Percentiles rank a stretch among this genome's conserved stretches.
phyloP scores from a whole-genome alignment of 1,140 invertebrate genomes.

The Drosophila jambulina region DNA sequence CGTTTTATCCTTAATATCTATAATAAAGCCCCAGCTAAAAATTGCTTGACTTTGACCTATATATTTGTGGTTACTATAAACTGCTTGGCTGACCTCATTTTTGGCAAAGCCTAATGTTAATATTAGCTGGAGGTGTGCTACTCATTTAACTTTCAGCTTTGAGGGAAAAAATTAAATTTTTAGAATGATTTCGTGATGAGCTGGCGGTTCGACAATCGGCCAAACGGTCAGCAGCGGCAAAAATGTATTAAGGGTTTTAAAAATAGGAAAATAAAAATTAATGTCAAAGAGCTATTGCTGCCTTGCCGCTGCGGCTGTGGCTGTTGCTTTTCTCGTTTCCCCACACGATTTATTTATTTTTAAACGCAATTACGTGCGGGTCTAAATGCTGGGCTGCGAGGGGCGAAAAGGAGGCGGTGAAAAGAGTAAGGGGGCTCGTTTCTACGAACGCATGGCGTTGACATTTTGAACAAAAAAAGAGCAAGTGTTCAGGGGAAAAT shows the following conservation, averaged over 20 bases:
- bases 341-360: conserved; percentile 72
- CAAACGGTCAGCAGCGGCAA: conserved; percentile 32
- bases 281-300: conserved; percentile 62
- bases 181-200: conserved; percentile 28
- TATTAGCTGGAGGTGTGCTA: neutral
- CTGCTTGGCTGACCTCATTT: conserved; percentile 20
- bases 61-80: neutral
- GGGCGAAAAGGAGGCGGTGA: neutral
- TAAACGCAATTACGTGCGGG: conserved; percentile 74
- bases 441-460: conserved; percentile 43
- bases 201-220: conserved; percentile 21
- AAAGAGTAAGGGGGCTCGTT: conserved; percentile 17
- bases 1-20: neutral
- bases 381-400: conserved; percentile 6
- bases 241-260: conserved; percentile 65
- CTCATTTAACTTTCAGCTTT: conserved; percentile 2
- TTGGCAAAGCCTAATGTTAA: conserved; percentile 3
- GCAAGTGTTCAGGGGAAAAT: conserved; percentile 49
- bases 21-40: neutral
- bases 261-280: conserved; percentile 67
- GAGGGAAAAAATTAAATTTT: neutral
- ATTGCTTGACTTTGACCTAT: conserved; percentile 34
- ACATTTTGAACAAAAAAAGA: conserved; percentile 48
- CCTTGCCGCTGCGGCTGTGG: conserved; percentile 20
- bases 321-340: conserved; percentile 24